phyloP scores from a whole-genome alignment of 2,113 vertebrate genomes.

The Ochotona princeps region DNA sequence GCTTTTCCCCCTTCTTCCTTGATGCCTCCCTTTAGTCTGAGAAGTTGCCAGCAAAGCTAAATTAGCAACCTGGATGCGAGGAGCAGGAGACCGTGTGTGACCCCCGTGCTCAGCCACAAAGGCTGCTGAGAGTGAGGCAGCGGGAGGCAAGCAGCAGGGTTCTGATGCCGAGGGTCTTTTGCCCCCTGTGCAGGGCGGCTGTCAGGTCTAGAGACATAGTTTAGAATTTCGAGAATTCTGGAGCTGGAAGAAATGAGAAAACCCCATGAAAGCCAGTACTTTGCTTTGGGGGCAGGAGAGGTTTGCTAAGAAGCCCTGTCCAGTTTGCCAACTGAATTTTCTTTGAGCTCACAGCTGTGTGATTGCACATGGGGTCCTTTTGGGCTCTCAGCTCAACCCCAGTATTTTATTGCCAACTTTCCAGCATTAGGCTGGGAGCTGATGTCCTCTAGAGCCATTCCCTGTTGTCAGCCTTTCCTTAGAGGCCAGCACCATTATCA shows the following conservation, averaged over 20 bases:
- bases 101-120: not conserved
- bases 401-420: not conserved
- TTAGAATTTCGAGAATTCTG: not conserved
- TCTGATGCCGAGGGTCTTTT: not conserved
- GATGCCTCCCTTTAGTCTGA: not conserved
- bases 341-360: not conserved
- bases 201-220: not conserved
- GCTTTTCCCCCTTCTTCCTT: not conserved
- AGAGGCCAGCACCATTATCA: not conserved
- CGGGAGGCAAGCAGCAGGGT: too few species aligned
- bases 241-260: not conserved
- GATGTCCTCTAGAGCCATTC: too few species aligned
- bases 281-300: not conserved
- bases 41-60: slow-evolving; percentile 37
- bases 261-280: not conserved
- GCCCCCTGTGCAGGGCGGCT: not conserved
- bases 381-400: not conserved
- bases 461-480: not conserved
- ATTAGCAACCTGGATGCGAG: not conserved
- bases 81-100: not conserved
- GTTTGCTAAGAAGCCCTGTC: not conserved
- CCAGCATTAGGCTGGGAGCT: not conserved
- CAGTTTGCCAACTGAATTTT: not conserved
- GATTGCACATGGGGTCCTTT: not conserved
- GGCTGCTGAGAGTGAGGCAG: too few species aligned